Base-by-base conservation (phyloP, 2,113 vertebrate genomes). In the Rhinichthys klamathensis region DNA sequence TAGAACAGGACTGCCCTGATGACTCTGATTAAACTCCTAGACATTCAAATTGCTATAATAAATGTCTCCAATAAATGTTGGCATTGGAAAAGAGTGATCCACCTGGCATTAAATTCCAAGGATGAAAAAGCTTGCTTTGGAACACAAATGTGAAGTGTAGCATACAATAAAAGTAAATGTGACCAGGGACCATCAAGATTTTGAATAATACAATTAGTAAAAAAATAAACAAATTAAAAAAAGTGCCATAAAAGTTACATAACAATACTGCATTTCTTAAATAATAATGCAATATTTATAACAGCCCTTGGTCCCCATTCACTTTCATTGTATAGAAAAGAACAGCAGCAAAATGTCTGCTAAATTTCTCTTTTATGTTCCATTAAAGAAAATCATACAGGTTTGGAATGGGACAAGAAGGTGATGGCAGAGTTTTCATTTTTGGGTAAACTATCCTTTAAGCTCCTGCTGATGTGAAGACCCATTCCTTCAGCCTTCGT, bases 401-500 rank as follows among this genome's bases (percentile, higher is more conserved):
- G 18, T 56, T 56, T 56, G 54, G 54, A 56, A 56, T 21, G 6
- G 41, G 41, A 56, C 51, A 56, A 56, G 51, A 56, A 18, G 51
- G 51, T 56, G 51, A 56, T 56, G 51, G 51, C 0, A 54, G 16
- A 54, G 51, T 54, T 56, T 56, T 56, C 6, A 21, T 56, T 56
- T 56, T 23, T 23, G 18, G 54, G 18, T 56, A 69, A 69, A 35
- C 8, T 4, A 35, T 56, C 30, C 10, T 11, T 85, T 74, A 87
- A 82, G 54, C 70, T 69, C 69, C 63, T 21, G 70, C 60, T 72
- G 67, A 27, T 79, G 51, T 49, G 21, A 44, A 38, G 54, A 56
- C 85, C 69, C 3, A 9, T 49, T 75, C 77, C 77, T 16, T 74
- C 54, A 38, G n/a, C 61, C 75, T 76, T 80, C 76, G 82, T 51